Evolutionary conservation across 2,113 vertebrate species (phyloP).

Genomic region (Thunnus thynnus): DNA sequence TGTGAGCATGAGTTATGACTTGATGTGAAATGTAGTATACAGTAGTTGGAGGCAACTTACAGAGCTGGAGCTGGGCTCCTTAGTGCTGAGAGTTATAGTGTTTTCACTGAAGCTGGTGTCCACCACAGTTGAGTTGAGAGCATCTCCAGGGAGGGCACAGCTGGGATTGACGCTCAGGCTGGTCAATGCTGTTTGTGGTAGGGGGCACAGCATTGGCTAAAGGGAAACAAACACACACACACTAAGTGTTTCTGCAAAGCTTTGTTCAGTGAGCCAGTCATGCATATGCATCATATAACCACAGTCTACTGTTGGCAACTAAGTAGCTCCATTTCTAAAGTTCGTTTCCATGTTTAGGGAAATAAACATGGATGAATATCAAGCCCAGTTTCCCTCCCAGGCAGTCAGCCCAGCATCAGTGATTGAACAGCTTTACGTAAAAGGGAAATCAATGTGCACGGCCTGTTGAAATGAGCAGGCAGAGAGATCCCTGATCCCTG

Average conservation of each 20-base stretch:
- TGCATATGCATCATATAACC: not conserved
- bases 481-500: conserved; percentile 14
- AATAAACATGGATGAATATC: not conserved
- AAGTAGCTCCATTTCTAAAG: not conserved
- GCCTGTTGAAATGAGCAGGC: conserved; percentile 34
- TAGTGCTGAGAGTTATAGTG: conserved; percentile 77
- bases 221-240: conserved; percentile 31
- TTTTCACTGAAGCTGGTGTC: conserved; percentile 86
- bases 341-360: conserved; percentile 4
- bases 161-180: conserved; percentile 89
- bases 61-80: conserved; percentile 77
- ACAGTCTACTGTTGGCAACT: not conserved
- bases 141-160: conserved; percentile 92
- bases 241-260: not conserved
- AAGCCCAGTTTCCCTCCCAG: not conserved
- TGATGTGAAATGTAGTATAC: not conserved
- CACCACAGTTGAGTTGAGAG: conserved; percentile 89
- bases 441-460: conserved; percentile 57
- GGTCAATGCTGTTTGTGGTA: conserved; percentile 89
- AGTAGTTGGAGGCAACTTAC: conserved; percentile 62
- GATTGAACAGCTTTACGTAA: conserved; percentile 30
- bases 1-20: not conserved
- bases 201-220: conserved; percentile 86
- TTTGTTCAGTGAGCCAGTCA: not conserved
- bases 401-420: not conserved